Percentiles rank a stretch among this genome's conserved stretches.
These are phyloP conservation scores for Grus americana DNA, from an alignment of 2,113 vertebrate species.

Conservation along the genomic window DNA sequence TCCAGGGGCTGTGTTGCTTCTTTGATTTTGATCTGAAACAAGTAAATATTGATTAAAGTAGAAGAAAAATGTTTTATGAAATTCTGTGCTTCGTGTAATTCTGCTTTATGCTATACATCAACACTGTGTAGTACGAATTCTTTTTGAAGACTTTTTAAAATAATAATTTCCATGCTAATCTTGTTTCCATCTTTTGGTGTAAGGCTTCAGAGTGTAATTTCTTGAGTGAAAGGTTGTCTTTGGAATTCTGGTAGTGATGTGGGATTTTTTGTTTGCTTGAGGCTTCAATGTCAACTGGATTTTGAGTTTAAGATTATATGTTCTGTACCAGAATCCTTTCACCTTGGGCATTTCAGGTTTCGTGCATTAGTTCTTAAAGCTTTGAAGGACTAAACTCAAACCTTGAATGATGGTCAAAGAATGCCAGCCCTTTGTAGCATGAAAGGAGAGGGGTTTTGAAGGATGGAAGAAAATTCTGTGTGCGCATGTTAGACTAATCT, in stretches of 20 bases:
- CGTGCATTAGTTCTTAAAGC: not conserved
- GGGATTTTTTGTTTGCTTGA: not conserved
- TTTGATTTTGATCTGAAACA: constrained; percentile 10
- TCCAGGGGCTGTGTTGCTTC: not conserved
- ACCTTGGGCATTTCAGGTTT: not conserved
- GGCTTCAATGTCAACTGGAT: not conserved
- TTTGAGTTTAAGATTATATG: not conserved
- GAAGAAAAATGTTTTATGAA: not conserved
- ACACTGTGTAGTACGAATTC: not conserved
- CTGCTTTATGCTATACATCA: not conserved
- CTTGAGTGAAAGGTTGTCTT: not conserved
- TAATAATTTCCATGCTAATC: not conserved
- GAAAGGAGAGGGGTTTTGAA: not conserved
- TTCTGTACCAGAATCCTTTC: not conserved
- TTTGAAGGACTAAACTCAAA: not conserved
- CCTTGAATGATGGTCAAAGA: not conserved
- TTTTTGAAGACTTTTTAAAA: not conserved
- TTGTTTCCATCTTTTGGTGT: not conserved
- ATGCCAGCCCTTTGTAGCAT: not conserved
- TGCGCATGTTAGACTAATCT: not conserved
- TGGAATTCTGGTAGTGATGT: not conserved
- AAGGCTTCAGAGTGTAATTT: not conserved
- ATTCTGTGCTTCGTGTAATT: not conserved
- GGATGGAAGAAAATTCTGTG: not conserved
- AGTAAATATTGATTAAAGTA: not conserved